These are phyloP conservation scores for Volucella inanis DNA, from an alignment of 2,888 invertebrate genomes.

Conservation along the genomic window DNA sequence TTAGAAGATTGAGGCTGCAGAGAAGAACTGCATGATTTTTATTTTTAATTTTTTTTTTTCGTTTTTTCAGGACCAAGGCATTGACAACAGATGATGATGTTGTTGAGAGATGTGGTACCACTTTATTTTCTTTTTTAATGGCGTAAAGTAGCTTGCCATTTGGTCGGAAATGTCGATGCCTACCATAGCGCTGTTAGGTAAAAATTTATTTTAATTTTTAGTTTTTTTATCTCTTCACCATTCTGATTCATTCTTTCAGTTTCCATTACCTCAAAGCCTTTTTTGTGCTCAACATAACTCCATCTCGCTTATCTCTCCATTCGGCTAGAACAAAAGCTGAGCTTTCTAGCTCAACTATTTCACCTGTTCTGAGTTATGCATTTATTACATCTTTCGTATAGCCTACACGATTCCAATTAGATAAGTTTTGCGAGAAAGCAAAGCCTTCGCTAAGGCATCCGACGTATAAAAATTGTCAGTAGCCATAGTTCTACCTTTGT, in stretches of 20 bases:
- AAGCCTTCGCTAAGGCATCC: neutral
- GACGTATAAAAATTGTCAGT: constrained; percentile 5
- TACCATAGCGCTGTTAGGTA: no score
- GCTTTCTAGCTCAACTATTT: no score
- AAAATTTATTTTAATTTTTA: no score
- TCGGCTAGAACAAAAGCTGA: no score
- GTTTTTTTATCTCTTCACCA: neutral
- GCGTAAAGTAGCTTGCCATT: neutral
- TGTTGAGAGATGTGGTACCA: neutral
- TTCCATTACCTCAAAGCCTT: neutral
- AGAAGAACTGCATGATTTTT: neutral
- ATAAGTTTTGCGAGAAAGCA: neutral
- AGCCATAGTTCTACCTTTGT: constrained; percentile 3
- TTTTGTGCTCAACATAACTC: neutral
- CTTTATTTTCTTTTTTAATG: neutral
- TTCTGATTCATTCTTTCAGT: neutral
- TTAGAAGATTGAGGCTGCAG: neutral
- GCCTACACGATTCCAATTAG: neutral
- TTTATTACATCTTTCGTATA: neutral
- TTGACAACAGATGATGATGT: neutral
- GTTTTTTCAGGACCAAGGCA: neutral
- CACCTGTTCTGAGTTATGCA: no score
- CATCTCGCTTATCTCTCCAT: no score
- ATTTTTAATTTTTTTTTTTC: no score
- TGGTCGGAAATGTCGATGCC: neutral